These are phyloP conservation scores for Motacilla alba DNA, from an alignment of 2,113 vertebrate species.

Conservation along the genomic window DNA sequence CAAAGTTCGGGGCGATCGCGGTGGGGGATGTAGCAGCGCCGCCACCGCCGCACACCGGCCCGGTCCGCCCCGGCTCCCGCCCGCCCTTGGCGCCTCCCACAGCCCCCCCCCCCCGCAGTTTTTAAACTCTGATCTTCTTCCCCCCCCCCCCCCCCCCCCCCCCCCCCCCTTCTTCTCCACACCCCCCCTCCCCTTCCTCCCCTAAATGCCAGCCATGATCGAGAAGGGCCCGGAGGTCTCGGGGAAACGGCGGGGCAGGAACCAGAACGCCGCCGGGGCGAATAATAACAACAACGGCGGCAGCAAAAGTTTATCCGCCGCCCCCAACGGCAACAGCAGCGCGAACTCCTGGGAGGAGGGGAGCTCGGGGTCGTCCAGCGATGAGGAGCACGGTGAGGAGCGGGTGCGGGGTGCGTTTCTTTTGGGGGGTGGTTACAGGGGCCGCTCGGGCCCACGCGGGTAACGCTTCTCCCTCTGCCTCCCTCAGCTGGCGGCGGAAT, in stretches of 20 bases:
- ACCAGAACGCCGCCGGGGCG: constrained; percentile 62
- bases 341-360: constrained; percentile 90
- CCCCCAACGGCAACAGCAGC: constrained; percentile 82
- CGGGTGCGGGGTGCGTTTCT: not conserved
- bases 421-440: not conserved
- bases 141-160: too few relatives aligned
- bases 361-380: constrained; percentile 90
- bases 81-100: too few relatives aligned
- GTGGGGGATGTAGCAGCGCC: not conserved
- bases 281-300: constrained; percentile 61
- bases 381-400: constrained; percentile 90
- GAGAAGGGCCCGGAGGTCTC: constrained; percentile 26
- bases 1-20: constrained; percentile 67
- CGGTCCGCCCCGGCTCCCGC: too few relatives aligned
- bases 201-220: not conserved
- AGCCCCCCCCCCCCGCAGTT: too few relatives aligned
- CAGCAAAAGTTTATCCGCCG: constrained; percentile 82
- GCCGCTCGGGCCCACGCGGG: not conserved
- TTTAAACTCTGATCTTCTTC: too few relatives aligned
- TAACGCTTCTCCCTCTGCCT: constrained; percentile 9
- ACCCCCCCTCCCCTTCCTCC: not conserved
- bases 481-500: constrained; percentile 83
- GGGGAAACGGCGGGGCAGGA: constrained; percentile 85
- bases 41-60: not conserved
- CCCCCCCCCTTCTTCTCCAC: too few relatives aligned